A percentile compares a stretch with the other conserved stretches of the same genome.
phyloP scores from a whole-genome alignment of 2,888 invertebrate species.

The Noctua janthe region DNA sequence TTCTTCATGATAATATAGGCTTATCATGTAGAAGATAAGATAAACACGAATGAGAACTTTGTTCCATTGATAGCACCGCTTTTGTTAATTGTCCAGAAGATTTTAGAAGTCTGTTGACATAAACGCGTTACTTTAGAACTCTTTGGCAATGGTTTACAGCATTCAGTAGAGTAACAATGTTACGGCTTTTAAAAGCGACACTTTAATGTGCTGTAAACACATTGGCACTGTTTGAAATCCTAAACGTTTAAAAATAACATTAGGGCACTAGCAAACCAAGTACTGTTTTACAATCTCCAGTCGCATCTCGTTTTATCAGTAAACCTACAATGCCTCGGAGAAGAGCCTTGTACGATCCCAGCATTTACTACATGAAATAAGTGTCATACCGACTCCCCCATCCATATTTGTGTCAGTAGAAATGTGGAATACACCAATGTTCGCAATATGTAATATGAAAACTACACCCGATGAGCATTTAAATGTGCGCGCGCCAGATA shows the following conservation, averaged over 20 bases:
- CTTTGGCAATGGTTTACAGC: constrained; percentile 26
- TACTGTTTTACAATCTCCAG: constrained; percentile 11
- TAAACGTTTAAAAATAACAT: constrained; percentile 41
- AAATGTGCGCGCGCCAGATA: constrained; percentile 58
- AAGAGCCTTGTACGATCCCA: constrained; percentile 10
- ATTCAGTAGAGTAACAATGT: constrained; percentile 24
- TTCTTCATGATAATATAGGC: constrained; percentile 7
- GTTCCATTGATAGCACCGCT: constrained; percentile 9
- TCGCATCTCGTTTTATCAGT: constrained; percentile 18
- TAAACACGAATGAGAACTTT: constrained; percentile 10
- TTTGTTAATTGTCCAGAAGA: constrained; percentile 19
- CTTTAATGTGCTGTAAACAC: constrained; percentile 44
- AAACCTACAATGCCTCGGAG: constrained; percentile 11
- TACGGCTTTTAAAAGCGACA: constrained; percentile 34
- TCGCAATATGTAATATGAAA: constrained; percentile 58
- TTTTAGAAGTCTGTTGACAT: constrained; percentile 14
- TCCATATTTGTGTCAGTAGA: constrained; percentile 38
- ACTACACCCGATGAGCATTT: constrained; percentile 56
- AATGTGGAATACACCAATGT: constrained; percentile 49
- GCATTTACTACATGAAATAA: constrained; percentile 35
- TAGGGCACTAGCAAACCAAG: constrained; percentile 19
- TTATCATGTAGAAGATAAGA: constrained; percentile 13
- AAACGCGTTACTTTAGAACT: constrained; percentile 30
- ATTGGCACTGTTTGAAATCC: constrained; percentile 40
- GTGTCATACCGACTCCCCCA: background rate